Evolutionary conservation across 2,113 vertebrate species (phyloP), one percentile per base, ranked within the genome.

Genomic region (Sisor rabdophorus): DNA sequence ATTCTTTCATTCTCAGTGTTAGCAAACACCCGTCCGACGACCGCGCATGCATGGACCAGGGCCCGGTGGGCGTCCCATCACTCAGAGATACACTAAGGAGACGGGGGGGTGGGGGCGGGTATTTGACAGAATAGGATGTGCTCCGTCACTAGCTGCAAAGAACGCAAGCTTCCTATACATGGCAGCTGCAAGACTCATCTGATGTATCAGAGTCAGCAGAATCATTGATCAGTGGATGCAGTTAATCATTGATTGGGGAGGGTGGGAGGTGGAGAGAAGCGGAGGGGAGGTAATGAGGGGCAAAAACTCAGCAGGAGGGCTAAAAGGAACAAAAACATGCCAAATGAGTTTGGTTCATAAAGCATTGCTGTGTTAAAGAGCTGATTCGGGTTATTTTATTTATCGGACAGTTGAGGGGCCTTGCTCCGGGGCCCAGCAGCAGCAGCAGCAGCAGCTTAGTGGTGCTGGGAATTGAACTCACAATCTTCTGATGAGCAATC

Each of bases 191-290:
- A 90, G 87, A 84, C 86, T 84, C 86, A 84, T 63, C 87, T 91
- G 89, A 92, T 90, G 89, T 90, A 91, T 90, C 89, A 89, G 88
- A 89, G 87, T 91, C 91, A 87, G 91, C 92, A 89, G 85, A 91
- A 91, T 85, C 91, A 91, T 91, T 92, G 89, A 92, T 92, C 89
- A 91, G 84, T 79, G 83, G 78, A 56, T 0, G 79, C 84, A 72
- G 92, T 93, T 93, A 93, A 93, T 91, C 89, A 92, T 93, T 92
- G 89, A 91, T 85, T 75, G 48, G 80, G 82, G 81, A 87, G 87
- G 86, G 52, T 12, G 85, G 61, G 82, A 79, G 78, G 80, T 81
- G 28, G 81, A 81, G 80, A 83, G 32, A 86, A 86, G 79, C 85
- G 22, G 59, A 0, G 22, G 36, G 16, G 28, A 30, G 71, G 71